These are phyloP conservation scores for Eupleurogrammus muticus DNA, from an alignment of 2,797 vertebrate species.

Conservation along the genomic window DNA sequence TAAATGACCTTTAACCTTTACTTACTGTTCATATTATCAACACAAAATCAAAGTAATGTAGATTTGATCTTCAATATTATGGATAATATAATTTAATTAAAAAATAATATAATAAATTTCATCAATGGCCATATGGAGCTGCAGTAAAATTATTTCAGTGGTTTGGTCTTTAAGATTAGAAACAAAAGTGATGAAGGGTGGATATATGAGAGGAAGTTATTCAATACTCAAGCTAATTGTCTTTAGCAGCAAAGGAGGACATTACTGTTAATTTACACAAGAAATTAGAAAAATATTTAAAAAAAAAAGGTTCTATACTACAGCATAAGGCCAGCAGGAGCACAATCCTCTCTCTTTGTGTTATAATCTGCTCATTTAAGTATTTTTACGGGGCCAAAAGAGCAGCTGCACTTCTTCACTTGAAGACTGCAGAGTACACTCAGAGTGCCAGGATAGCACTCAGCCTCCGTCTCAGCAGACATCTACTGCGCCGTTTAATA, in stretches of 20 bases:
- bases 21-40: background rate
- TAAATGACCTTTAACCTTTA: no score
- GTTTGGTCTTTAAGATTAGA: no score
- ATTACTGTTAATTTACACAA: background rate
- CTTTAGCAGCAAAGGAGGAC: background rate
- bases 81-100: background rate
- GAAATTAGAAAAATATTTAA: background rate
- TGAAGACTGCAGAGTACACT: conserved; percentile 81
- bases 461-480: conserved; percentile 89
- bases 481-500: conserved; percentile 91
- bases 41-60: no score
- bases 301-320: conserved; percentile 1
- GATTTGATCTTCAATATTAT: background rate
- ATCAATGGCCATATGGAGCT: background rate
- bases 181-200: background rate
- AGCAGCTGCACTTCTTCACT: conserved; percentile 94
- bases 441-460: conserved; percentile 90
- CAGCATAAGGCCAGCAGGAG: conserved; percentile 30
- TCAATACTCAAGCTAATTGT: background rate
- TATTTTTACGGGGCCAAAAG: conserved; percentile 85
- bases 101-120: no score
- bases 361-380: conserved; percentile 77
- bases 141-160: background rate
- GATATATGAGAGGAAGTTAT: background rate
- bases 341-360: conserved; percentile 34